Percentiles rank a stretch among this genome's conserved stretches.
phyloP scores from a whole-genome alignment of 2,797 vertebrate species.

The Petrocephalus schoutedeni region DNA sequence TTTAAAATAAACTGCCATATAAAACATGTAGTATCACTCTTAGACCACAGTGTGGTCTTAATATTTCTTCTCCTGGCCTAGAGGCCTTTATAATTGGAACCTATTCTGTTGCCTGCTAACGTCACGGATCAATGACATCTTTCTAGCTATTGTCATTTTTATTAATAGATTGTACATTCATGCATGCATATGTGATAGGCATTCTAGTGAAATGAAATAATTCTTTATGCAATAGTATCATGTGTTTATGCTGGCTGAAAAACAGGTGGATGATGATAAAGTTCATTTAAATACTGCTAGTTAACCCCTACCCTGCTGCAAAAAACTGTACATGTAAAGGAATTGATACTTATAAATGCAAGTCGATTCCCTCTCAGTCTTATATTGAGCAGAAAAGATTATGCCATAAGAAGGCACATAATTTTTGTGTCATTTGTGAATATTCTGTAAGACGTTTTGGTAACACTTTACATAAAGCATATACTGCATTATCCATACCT shows the following conservation, averaged over 20 bases:
- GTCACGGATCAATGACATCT: neutral
- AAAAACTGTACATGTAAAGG: neutral
- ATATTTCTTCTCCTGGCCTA: slow-evolving; percentile 1
- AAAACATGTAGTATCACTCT: neutral
- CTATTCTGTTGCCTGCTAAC: neutral
- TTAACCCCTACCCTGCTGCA: neutral
- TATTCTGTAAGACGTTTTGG: neutral
- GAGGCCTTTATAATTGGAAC: neutral
- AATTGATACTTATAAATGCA: neutral
- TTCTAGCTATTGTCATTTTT: neutral
- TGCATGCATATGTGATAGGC: neutral
- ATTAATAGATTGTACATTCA: neutral
- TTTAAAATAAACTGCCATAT: neutral
- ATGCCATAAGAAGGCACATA: neutral
- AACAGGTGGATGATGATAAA: neutral
- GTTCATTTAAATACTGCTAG: neutral
- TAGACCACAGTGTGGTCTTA: neutral
- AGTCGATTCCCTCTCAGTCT: neutral
- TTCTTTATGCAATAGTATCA: neutral
- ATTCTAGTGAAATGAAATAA: neutral
- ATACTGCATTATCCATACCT: no score
- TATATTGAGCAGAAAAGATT: neutral
- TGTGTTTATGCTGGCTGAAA: neutral
- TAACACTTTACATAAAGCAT: no score
- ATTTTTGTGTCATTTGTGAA: neutral